phyloP scores from a whole-genome alignment of 2,113 vertebrate genomes.

The Oplegnathus fasciatus region DNA sequence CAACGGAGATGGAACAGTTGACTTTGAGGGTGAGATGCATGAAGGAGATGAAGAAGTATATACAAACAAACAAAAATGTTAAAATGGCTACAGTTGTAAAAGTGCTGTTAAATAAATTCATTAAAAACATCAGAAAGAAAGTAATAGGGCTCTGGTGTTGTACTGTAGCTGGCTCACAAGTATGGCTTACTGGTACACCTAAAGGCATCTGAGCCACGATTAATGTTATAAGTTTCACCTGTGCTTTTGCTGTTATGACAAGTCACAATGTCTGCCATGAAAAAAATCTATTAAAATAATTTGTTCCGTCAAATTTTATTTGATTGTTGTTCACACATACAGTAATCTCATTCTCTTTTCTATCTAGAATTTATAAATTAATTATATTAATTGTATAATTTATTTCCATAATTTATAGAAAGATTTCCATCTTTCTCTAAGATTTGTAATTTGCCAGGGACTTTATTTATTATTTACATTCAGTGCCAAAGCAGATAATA shows the following conservation, averaged over 20 bases:
- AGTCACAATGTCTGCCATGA: background rate
- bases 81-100: constrained; percentile 24
- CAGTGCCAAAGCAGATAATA: background rate
- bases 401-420: too few species aligned
- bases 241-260: background rate
- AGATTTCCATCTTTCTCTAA: too few species aligned
- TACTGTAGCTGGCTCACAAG: background rate
- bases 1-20: constrained; percentile 90
- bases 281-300: background rate
- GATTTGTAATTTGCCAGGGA: background rate
- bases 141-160: constrained; percentile 74
- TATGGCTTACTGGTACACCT: background rate
- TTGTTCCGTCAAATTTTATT: background rate
- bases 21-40: constrained; percentile 92
- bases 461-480: background rate
- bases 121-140: background rate
- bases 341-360: background rate
- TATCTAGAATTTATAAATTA: background rate
- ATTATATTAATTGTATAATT: too few species aligned
- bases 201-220: background rate
- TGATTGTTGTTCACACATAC: background rate
- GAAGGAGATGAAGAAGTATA: too few species aligned
- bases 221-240: background rate
- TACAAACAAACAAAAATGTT: too few species aligned
- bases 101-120: background rate